phyloP scores from a whole-genome alignment of 1,140 invertebrate genomes.

The Trichonephila clavata region DNA sequence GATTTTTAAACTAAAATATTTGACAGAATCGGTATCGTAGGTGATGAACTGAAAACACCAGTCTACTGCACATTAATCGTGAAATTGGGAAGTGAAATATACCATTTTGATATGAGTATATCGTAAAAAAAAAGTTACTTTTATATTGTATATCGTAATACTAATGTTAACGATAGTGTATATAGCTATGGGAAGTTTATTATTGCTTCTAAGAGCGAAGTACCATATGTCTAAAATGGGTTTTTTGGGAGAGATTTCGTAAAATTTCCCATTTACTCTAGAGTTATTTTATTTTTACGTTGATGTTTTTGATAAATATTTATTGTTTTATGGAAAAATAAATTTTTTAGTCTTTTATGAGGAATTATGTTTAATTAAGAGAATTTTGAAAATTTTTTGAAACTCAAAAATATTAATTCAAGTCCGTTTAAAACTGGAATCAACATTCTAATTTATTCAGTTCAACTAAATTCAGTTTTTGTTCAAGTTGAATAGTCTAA shows the following conservation, averaged over 20 bases:
- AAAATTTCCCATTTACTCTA: too few relatives aligned
- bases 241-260: neutral
- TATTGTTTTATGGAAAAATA: too few relatives aligned
- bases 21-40: slow-evolving; percentile 2
- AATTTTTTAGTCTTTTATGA: too few relatives aligned
- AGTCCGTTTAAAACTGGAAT: too few relatives aligned
- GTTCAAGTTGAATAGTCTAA: too few relatives aligned
- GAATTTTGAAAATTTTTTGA: too few relatives aligned
- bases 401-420: too few relatives aligned
- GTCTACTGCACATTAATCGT: neutral
- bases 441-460: too few relatives aligned
- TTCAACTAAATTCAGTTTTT: too few relatives aligned
- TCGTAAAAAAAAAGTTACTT: neutral
- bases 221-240: neutral
- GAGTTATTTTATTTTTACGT: too few relatives aligned
- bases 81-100: neutral
- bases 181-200: neutral
- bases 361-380: too few relatives aligned
- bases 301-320: too few relatives aligned
- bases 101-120: neutral
- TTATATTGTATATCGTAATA: neutral
- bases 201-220: neutral
- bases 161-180: neutral
- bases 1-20: neutral
- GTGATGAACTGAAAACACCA: slow-evolving; percentile 28